These are phyloP conservation scores for Trissoscelio sp. DNA, from an alignment of 2,888 invertebrate species.

Conservation along the genomic window DNA sequence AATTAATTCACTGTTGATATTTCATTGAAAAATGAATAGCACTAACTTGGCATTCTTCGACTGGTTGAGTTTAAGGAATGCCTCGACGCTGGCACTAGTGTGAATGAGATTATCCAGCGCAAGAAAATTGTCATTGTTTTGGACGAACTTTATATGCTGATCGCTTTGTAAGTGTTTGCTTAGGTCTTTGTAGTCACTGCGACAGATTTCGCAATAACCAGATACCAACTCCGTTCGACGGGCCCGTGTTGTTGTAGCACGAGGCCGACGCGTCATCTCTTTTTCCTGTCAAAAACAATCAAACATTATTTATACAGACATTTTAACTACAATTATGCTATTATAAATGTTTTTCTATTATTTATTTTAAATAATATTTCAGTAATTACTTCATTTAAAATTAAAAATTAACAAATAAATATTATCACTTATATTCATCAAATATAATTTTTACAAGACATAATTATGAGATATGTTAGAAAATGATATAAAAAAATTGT, in stretches of 20 bases:
- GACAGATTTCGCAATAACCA: conserved; percentile 93
- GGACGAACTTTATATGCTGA: conserved; percentile 89
- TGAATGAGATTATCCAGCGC: conserved; percentile 89
- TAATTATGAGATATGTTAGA: no score
- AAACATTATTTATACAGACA: no score
- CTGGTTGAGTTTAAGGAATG: conserved; percentile 87
- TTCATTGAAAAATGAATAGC: background rate
- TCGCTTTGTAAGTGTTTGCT: conserved; percentile 89
- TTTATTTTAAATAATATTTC: no score
- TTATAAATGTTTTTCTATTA: no score
- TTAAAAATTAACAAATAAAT: no score
- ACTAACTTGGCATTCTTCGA: conserved; percentile 81
- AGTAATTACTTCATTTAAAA: no score
- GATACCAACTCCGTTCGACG: conserved; percentile 81
- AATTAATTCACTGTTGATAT: no score
- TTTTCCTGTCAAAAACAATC: no score
- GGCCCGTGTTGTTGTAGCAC: conserved; percentile 80
- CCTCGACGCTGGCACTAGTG: conserved; percentile 87
- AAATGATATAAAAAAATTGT: no score
- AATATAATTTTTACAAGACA: no score
- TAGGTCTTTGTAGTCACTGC: conserved; percentile 88
- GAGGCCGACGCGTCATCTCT: conserved; percentile 84
- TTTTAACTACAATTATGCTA: no score
- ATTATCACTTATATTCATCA: no score
- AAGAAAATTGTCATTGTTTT: conserved; percentile 90